Conservation (phyloP, 2,888 invertebrate genomes). For the Onchidella celtica region DNA sequence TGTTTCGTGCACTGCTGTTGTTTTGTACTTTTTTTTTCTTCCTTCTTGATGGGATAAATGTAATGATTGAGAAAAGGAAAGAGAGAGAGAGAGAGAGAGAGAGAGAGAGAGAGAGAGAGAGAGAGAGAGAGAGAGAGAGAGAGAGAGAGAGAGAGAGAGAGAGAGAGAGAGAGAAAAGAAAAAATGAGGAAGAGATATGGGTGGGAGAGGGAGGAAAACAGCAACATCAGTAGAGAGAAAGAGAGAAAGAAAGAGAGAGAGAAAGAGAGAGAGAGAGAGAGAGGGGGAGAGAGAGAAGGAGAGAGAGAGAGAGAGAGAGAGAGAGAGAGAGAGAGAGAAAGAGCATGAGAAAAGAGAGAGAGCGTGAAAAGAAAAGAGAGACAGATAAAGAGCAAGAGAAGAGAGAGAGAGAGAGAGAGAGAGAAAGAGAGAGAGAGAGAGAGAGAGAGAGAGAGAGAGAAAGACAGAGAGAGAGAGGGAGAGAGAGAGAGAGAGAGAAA, state of each 20-base stretch:
- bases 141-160: not conserved
- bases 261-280: no score
- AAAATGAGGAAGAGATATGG: no score
- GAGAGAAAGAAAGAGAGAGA: no score
- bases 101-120: slow-evolving; percentile 6
- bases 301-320: no score
- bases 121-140: slow-evolving; percentile 20
- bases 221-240: not conserved
- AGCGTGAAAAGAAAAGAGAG: no score
- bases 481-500: not conserved
- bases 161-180: not conserved
- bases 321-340: no score
- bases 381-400: no score
- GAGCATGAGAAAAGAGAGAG: no score
- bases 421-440: not conserved
- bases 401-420: no score
- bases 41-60: not conserved
- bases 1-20: not conserved
- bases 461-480: not conserved
- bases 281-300: no score
- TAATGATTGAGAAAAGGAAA: not conserved
- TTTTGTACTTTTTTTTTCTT: not conserved
- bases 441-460: not conserved
- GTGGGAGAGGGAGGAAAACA: no score
- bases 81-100: not conserved